These are phyloP conservation scores for Anolis apletophallus DNA, from an alignment of 2,797 vertebrate species.

Conservation along the genomic window DNA sequence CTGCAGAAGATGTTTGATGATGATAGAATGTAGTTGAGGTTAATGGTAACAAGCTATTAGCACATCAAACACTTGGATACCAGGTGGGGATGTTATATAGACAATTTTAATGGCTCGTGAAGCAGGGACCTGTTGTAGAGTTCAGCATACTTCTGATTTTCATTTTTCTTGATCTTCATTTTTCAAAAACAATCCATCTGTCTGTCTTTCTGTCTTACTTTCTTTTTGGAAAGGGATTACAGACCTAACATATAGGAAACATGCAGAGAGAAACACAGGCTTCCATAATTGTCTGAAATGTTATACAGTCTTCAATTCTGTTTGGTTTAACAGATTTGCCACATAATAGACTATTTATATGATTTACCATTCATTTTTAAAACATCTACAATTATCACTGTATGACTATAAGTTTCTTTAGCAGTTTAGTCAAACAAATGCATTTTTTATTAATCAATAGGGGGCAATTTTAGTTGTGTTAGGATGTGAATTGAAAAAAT, in stretches of 20 bases:
- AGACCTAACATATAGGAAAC: not conserved
- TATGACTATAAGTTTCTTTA: not conserved
- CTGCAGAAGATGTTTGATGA: not conserved
- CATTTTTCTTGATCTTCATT: not conserved
- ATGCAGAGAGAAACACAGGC: not conserved
- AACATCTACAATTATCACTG: not conserved
- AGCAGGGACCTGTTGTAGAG: not conserved
- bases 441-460: not conserved
- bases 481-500: not conserved
- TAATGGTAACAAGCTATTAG: constrained; percentile 8
- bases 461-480: not conserved
- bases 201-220: too few relatives aligned
- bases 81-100: too few relatives aligned
- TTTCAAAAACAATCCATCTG: not conserved
- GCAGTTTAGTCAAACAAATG: not conserved
- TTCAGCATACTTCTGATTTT: not conserved
- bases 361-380: not conserved
- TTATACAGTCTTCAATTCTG: not conserved
- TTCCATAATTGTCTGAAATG: not conserved
- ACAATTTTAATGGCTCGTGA: not conserved
- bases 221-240: not conserved
- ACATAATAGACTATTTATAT: not conserved
- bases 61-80: constrained; percentile 3
- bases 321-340: not conserved
- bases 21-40: constrained; percentile 7